A percentile compares a stretch with the other conserved stretches of the same genome.
Conservation (phyloP, 2,113 vertebrate species). For the Cyrtonyx montezumae region DNA sequence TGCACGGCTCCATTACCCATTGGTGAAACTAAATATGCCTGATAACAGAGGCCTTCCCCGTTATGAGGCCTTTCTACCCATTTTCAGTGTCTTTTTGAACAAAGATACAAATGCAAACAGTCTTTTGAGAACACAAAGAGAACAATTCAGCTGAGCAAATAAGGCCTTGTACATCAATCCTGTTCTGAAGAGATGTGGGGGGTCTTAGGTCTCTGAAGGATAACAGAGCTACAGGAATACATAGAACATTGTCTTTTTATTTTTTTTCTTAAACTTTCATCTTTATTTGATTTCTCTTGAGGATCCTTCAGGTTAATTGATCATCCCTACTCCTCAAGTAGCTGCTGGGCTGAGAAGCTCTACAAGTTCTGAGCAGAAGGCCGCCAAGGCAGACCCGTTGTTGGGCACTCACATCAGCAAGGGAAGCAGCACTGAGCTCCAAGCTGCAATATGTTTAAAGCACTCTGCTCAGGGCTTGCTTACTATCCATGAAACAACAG, state of each 20-base stretch:
- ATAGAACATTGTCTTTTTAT: neutral
- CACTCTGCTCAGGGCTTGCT: accelerated
- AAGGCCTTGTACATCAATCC: neutral
- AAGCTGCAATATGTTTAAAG: neutral
- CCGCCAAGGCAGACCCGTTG: accelerated
- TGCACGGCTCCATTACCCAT: neutral
- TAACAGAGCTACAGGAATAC: neutral
- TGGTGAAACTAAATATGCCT: neutral
- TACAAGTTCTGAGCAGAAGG: accelerated
- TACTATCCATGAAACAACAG: neutral
- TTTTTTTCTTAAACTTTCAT: neutral
- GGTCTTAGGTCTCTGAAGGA: neutral
- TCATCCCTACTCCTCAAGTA: neutral
- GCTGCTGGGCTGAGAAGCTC: neutral
- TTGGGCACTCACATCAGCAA: neutral
- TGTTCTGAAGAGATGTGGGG: neutral
- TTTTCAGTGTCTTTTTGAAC: neutral
- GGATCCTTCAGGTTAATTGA: neutral
- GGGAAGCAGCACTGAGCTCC: neutral
- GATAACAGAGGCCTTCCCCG: neutral
- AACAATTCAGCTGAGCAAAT: neutral
- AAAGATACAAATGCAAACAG: neutral
- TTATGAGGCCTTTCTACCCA: neutral
- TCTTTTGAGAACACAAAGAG: neutral
- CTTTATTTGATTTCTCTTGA: neutral